Conservation (phyloP, 1,140 invertebrate genomes). For the Procambarus virginalis region DNA sequence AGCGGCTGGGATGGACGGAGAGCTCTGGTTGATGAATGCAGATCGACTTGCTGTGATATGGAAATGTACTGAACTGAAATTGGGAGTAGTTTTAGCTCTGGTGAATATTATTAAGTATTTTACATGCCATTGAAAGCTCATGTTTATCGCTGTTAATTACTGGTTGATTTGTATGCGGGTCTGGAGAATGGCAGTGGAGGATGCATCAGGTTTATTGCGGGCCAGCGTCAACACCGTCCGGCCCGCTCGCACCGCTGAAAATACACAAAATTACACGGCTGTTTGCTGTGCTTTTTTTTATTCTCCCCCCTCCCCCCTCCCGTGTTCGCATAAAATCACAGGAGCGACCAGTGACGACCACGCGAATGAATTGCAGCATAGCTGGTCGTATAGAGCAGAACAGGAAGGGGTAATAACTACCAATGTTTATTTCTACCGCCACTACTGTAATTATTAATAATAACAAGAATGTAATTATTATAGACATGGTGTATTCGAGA, state of each 20-base stretch:
- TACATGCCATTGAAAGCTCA: slow-evolving; percentile 55
- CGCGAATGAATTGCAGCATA: neutral
- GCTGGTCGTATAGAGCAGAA: neutral
- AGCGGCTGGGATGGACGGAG: slow-evolving; percentile 33
- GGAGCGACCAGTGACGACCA: neutral
- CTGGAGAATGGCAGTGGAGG: slow-evolving; percentile 9
- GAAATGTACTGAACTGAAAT: slow-evolving; percentile 62
- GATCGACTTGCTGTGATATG: slow-evolving; percentile 56
- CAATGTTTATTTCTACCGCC: too few relatives aligned
- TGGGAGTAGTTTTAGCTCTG: slow-evolving; percentile 56
- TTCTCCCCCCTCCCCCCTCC: too few relatives aligned
- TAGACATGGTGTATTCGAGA: too few relatives aligned
- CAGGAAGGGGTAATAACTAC: too few relatives aligned
- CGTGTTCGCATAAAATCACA: slow-evolving; percentile 4
- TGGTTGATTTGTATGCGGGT: slow-evolving; percentile 56
- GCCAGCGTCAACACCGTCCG: slow-evolving; percentile 4
- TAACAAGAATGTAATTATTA: too few relatives aligned
- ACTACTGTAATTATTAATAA: too few relatives aligned
- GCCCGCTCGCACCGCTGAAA: neutral
- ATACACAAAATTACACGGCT: slow-evolving; percentile 46
- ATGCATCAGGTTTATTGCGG: slow-evolving; percentile 46
- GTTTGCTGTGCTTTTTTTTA: slow-evolving; percentile 26
- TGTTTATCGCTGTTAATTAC: slow-evolving; percentile 61
- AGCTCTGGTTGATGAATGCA: slow-evolving; percentile 37
- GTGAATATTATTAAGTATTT: slow-evolving; percentile 59